phyloP scores from a whole-genome alignment of 2,113 vertebrate species.

The Poeciliopsis occidentalis region DNA sequence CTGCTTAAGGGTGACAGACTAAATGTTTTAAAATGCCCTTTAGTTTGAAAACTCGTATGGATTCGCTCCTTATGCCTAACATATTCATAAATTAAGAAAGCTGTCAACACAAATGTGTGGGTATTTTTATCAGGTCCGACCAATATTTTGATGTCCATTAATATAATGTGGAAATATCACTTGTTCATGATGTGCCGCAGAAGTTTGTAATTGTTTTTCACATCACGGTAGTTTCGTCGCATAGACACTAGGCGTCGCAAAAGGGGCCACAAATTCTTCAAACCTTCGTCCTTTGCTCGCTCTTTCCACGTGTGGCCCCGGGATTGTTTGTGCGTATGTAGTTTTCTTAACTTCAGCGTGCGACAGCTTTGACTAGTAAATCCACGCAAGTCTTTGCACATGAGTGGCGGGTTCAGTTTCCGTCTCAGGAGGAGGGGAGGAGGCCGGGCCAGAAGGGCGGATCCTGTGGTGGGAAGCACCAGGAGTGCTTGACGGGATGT shows the following conservation, averaged over 20 bases:
- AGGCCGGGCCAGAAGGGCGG: constrained; percentile 29
- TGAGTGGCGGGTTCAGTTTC: constrained; percentile 1
- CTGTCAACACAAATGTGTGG: too few relatives aligned
- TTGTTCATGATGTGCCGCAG: too few relatives aligned
- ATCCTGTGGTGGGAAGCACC: constrained; percentile 14
- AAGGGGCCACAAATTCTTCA: neutral
- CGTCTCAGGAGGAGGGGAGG: neutral
- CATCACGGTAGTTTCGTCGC: neutral
- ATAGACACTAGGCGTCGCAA: neutral
- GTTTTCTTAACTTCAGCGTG: neutral
- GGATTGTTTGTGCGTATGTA: neutral
- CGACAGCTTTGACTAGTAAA: neutral
- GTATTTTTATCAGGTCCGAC: too few relatives aligned
- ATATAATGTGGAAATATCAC: too few relatives aligned
- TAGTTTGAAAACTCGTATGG: too few relatives aligned
- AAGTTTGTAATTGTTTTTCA: too few relatives aligned
- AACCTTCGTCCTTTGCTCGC: neutral
- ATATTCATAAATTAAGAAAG: too few relatives aligned
- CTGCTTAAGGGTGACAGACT: too few relatives aligned
- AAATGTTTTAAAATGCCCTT: too few relatives aligned
- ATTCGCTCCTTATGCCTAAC: too few relatives aligned
- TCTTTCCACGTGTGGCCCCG: too few relatives aligned
- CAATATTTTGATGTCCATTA: too few relatives aligned
- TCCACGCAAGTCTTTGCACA: neutral
- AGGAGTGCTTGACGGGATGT: constrained; percentile 36